Base-by-base conservation (phyloP, 2,797 vertebrate species). In the Enteromius trimaculatus region DNA sequence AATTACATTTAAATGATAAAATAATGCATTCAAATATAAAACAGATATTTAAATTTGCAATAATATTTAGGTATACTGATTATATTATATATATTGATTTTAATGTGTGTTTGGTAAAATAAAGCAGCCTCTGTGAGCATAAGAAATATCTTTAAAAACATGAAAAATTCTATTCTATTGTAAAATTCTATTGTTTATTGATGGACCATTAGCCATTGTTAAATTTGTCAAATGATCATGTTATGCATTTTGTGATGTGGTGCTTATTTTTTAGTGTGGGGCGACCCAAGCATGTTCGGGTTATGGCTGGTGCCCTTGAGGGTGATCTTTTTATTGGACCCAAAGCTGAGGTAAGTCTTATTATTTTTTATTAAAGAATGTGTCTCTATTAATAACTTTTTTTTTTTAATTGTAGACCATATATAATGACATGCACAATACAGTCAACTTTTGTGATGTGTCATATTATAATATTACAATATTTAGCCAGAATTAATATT, bases 311-410 rank as follows among this genome's bases (percentile, higher is more conserved):
- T 83, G 96, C 96, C 17, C 91, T 97, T 77, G 96, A 97, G 88
- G 96, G 96, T 21, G 96, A 97, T 85, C 92, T 97, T 21, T 97
- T 97, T 90, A 97, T 97, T 0, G 96, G 96, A 84, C 96, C 96
- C 1, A 97, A 97, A 88, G 96, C 96, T 82, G 96, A 97, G 95
- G 96, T 97, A 86, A 78, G n/a, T 21, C 26, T 23, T 42, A 17
- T 76, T 37, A 9, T 10, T 23, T 76, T 37, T 2, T 4, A 16
- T 26, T 47, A 21, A 31, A 21, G 10, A 51, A 21, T 4, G 26
- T 17, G 6, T 71, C 14, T 65, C 3, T 69, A 16, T 69, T 69
- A 1, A 26, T 3, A 29, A 6, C 29, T 17, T 3, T 11, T 51
- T 31, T 0, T 13, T 10, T 74, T 74, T 1, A 17, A 31, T 64